Evolutionary conservation across 2,797 vertebrate species (phyloP).

Genomic region (Argya squamiceps): DNA sequence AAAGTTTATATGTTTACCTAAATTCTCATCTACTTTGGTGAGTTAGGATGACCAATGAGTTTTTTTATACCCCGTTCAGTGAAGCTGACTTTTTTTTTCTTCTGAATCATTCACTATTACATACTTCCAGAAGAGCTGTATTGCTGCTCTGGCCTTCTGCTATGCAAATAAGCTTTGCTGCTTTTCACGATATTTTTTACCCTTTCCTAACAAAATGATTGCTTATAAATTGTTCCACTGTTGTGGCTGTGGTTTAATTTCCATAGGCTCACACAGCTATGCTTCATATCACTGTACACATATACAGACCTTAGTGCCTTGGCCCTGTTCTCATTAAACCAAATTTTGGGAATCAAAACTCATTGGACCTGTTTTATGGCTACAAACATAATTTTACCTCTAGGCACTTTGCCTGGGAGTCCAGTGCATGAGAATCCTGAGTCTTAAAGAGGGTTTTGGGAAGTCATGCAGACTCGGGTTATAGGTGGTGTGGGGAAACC

Average conservation of each 20-base stretch:
- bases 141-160: neutral
- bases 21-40: neutral
- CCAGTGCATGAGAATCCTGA: neutral
- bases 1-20: neutral
- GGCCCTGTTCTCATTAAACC: neutral
- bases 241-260: neutral
- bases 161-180: neutral
- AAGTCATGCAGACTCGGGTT: neutral
- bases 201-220: neutral
- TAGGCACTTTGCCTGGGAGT: neutral
- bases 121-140: neutral
- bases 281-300: neutral
- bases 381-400: neutral
- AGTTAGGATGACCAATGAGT: neutral
- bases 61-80: neutral
- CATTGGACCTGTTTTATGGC: neutral
- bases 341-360: neutral
- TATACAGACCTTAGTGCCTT: neutral
- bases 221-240: neutral
- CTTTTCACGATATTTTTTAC: neutral
- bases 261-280: neutral
- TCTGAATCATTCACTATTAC: neutral
- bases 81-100: neutral
- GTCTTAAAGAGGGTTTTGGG: neutral
- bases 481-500: rapidly evolving